Percentiles rank a stretch among this genome's conserved stretches.
phyloP scores from a whole-genome alignment of 2,888 invertebrate species.

The Drosophila dives region DNA sequence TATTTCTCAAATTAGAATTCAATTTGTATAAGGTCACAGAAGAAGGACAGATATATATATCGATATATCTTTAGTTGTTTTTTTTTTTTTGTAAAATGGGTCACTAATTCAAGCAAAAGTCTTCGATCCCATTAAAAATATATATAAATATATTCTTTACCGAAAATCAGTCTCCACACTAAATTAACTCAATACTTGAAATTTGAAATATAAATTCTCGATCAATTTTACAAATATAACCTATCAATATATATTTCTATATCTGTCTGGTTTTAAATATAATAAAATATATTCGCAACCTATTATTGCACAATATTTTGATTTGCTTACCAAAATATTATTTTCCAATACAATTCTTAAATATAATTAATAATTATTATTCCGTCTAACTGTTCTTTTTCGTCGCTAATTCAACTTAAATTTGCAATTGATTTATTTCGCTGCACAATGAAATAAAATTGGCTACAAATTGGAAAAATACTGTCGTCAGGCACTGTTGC shows the following conservation, averaged over 20 bases:
- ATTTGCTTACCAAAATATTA: not conserved
- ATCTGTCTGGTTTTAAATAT: not conserved
- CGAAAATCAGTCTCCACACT: not conserved
- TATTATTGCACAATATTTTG: not conserved
- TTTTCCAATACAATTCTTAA: not conserved
- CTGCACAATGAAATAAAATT: not conserved
- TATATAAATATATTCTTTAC: too few relatives aligned
- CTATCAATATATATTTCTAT: not conserved
- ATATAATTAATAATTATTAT: not conserved
- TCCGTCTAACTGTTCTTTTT: not conserved
- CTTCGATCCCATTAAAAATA: not conserved
- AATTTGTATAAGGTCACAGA: not conserved
- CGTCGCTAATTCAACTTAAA: not conserved
- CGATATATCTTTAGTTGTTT: too few relatives aligned
- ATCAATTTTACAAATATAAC: not conserved
- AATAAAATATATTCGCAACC: not conserved
- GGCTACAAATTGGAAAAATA: not conserved
- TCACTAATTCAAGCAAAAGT: not conserved
- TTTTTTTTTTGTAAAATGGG: too few relatives aligned
- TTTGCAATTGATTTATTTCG: not conserved
- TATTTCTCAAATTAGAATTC: not conserved
- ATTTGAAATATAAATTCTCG: not conserved
- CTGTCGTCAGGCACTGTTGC: not conserved
- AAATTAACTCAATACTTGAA: not conserved
- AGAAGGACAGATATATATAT: too few relatives aligned